Evolutionary conservation across 2,888 invertebrate genomes (phyloP).

Genomic region (Rapana venosa): DNA sequence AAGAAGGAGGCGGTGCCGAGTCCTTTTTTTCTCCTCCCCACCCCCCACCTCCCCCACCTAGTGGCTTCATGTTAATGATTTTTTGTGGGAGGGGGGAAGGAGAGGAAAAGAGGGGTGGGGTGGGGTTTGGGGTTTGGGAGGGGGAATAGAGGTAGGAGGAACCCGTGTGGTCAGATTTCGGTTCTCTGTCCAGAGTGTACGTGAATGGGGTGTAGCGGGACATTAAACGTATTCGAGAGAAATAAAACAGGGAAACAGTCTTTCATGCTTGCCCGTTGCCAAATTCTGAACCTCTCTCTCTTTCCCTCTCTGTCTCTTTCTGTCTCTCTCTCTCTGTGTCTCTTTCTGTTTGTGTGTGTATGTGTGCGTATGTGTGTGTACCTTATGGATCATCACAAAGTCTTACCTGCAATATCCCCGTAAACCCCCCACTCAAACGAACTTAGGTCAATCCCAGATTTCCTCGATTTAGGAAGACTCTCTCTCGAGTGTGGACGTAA

Average conservation of each 20-base stretch:
- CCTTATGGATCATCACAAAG: no score
- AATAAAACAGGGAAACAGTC: neutral
- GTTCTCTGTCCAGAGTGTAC: neutral
- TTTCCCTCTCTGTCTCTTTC: neutral
- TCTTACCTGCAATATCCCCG: neutral
- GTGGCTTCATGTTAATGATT: neutral
- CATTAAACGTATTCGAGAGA: neutral
- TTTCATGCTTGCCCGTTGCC: neutral
- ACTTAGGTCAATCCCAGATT: constrained; percentile 8
- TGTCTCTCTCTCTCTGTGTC: neutral
- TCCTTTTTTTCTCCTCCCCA: neutral
- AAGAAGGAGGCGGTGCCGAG: neutral
- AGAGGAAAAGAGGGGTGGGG: no score
- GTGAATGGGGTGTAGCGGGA: neutral
- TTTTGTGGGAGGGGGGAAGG: no score
- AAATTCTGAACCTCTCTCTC: neutral
- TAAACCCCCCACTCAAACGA: neutral
- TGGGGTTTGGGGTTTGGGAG: no score
- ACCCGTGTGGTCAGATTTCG: neutral
- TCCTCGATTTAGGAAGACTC: neutral
- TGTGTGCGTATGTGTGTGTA: no score
- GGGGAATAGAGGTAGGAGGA: neutral
- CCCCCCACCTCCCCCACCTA: neutral
- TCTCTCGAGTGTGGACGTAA: neutral
- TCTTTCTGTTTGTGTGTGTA: neutral